phyloP scores from a whole-genome alignment of 2,888 invertebrate genomes.

The Mystacides longicornis region DNA sequence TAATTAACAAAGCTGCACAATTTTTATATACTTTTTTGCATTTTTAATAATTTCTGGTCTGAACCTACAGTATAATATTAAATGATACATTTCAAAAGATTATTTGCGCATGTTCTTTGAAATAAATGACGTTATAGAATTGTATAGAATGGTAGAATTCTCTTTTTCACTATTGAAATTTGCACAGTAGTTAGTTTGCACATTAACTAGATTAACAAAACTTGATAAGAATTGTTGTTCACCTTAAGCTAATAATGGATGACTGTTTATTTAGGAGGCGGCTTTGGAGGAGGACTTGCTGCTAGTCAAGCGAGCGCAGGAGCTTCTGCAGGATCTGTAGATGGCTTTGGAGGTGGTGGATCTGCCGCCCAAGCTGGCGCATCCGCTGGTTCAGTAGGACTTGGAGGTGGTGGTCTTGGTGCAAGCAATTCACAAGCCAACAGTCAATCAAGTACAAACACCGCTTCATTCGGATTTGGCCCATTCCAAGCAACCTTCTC shows the following conservation, averaged over 20 bases:
- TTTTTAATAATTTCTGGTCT: too few relatives aligned
- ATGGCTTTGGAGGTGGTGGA: slow-evolving; percentile 18
- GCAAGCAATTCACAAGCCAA: slow-evolving; percentile 19
- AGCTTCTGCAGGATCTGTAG: slow-evolving; percentile 13
- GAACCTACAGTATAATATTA: too few relatives aligned
- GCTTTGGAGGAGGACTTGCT: slow-evolving; percentile 22
- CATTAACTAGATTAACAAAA: neutral
- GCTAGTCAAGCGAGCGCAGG: slow-evolving; percentile 23
- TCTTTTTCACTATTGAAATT: too few relatives aligned
- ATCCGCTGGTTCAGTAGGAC: slow-evolving; percentile 18
- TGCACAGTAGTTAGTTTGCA: too few relatives aligned
- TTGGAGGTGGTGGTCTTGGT: slow-evolving; percentile 21
- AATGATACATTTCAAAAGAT: too few relatives aligned
- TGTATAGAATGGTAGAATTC: too few relatives aligned
- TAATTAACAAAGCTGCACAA: too few relatives aligned
- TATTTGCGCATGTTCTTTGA: too few relatives aligned
- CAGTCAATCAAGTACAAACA: slow-evolving; percentile 30
- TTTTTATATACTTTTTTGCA: too few relatives aligned
- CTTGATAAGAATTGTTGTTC: slow-evolving; percentile 1
- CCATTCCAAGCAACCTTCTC: slow-evolving; percentile 32
- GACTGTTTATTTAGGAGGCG: too few relatives aligned
- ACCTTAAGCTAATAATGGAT: too few relatives aligned
- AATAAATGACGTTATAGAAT: too few relatives aligned
- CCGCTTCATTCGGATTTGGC: slow-evolving; percentile 31
- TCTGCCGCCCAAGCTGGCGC: slow-evolving; percentile 15